A percentile compares a stretch with the other conserved stretches of the same genome.
phyloP scores from a whole-genome alignment of 1,140 invertebrate species.

The Pomacea maculata region DNA sequence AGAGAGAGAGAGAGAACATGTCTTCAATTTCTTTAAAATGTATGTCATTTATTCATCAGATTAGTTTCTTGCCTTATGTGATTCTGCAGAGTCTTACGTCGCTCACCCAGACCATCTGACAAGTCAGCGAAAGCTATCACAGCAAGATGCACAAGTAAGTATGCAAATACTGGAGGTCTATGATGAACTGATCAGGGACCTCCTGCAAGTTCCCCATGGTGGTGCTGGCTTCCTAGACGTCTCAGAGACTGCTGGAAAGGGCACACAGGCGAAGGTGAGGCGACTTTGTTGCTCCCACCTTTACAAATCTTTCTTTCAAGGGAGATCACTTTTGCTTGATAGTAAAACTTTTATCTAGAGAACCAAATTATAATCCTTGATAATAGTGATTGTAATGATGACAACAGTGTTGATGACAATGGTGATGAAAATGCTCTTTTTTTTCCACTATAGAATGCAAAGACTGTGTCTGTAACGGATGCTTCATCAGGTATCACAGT shows the following conservation, averaged over 20 bases:
- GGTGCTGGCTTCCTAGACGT: slow-evolving; percentile 39
- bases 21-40: too few species aligned
- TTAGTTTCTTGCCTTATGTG: slow-evolving; percentile 4
- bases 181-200: slow-evolving; percentile 53
- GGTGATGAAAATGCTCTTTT: not conserved
- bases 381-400: not conserved
- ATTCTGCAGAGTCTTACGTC: slow-evolving; percentile 30
- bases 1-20: too few species aligned
- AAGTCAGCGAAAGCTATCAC: slow-evolving; percentile 11
- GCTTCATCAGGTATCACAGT: slow-evolving; percentile 39
- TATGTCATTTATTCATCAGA: not conserved
- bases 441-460: slow-evolving; percentile 35
- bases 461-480: slow-evolving; percentile 30
- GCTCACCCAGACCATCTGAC: slow-evolving; percentile 29
- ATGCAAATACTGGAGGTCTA: slow-evolving; percentile 56
- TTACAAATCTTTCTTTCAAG: too few species aligned
- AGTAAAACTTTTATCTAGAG: too few species aligned
- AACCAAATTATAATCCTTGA: too few species aligned
- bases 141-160: slow-evolving; percentile 32
- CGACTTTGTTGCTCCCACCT: too few species aligned
- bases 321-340: too few species aligned
- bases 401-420: too few species aligned
- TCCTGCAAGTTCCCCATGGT: slow-evolving; percentile 37
- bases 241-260: slow-evolving; percentile 48
- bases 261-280: slow-evolving; percentile 46